Base-by-base conservation (phyloP, 2,888 invertebrate genomes). In the Ectemnius cavifrons region DNA sequence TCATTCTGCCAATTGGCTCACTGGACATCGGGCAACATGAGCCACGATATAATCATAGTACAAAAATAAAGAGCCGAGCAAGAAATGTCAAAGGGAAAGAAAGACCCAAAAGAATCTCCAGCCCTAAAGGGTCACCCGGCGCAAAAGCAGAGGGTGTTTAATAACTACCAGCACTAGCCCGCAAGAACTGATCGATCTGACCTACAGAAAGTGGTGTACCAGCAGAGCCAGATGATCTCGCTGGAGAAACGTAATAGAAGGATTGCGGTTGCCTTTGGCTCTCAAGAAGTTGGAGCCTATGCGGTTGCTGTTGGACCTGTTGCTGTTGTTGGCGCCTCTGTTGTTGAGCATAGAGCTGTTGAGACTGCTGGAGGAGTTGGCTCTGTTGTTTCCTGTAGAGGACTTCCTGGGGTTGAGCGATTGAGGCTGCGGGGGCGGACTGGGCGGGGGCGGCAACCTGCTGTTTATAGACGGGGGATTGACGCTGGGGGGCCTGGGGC, bases 181-280 rank as follows among this genome's bases (percentile, higher is more conserved):
- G 93, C 76, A 96, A 93, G 92, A 96, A 96, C 70, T 95, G 95
- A 89, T 96, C 96, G 85, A 96, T 95, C 89, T 96, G 96, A 5
- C 96, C 95, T 52, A 93, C 92, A 58, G 94, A 93, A 71, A 94
- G 92, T 0, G 89, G 83, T 8, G 83, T 60, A 66, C 80, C 73
- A 49, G 75, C 71, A 6, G 71, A 73, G 52, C 79, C 85, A 58
- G 82, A 82, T 90, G 92, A 93, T 85, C 93, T 93, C 52, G 78
- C 89, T 1, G 91, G 89, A 5, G 90, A 84, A 6, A 91, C 88
- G 80, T 91, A 91, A 80, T 91, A 91, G 80, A 89, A 91, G 23
- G 85, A 86, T 73, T 91, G 91, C 0, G 89, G 90, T 49, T 86
- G 84, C 72, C 83, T 84, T 67, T 88, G 89, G 71, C 89, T 92